A percentile compares a stretch with the other conserved stretches of the same genome.
phyloP scores from a whole-genome alignment of 2,888 invertebrate genomes.

The Urechis unicinctus region DNA sequence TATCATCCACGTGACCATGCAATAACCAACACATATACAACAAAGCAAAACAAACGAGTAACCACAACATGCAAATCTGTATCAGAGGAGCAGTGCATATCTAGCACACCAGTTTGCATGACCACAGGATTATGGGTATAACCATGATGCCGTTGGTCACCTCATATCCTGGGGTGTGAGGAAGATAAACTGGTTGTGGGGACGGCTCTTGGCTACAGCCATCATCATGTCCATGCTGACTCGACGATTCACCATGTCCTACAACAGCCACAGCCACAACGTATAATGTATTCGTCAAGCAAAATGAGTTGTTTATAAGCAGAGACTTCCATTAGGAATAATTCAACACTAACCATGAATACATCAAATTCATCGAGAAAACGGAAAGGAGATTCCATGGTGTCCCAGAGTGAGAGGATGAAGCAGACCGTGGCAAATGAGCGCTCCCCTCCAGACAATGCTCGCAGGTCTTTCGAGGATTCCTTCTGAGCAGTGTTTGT shows the following conservation, averaged over 20 bases:
- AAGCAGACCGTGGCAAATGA: conserved; percentile 93
- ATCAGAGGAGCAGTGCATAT: no score
- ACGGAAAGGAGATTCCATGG: conserved; percentile 86
- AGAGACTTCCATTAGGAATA: background rate
- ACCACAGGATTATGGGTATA: background rate
- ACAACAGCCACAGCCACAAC: conserved; percentile 21
- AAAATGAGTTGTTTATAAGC: background rate
- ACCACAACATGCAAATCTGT: background rate
- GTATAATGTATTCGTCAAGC: background rate
- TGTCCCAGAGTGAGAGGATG: conserved; percentile 87
- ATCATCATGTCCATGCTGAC: conserved; percentile 73
- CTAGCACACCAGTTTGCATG: no score
- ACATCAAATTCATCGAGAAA: conserved; percentile 94
- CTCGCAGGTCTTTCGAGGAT: conserved; percentile 39
- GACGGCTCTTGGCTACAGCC: conserved; percentile 65
- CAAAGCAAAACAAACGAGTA: background rate
- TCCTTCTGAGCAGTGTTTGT: conserved; percentile 22
- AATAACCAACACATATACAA: background rate
- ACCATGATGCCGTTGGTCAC: conserved; percentile 20
- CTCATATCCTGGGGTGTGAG: conserved; percentile 69
- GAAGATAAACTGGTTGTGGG: conserved; percentile 72
- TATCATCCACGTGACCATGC: no score
- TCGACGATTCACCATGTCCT: conserved; percentile 80
- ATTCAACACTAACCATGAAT: conserved; percentile 78
- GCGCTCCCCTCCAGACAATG: conserved; percentile 90